Evolutionary conservation across 2,797 vertebrate species (phyloP).

Genomic region (Micropoecilia bifurca): DNA sequence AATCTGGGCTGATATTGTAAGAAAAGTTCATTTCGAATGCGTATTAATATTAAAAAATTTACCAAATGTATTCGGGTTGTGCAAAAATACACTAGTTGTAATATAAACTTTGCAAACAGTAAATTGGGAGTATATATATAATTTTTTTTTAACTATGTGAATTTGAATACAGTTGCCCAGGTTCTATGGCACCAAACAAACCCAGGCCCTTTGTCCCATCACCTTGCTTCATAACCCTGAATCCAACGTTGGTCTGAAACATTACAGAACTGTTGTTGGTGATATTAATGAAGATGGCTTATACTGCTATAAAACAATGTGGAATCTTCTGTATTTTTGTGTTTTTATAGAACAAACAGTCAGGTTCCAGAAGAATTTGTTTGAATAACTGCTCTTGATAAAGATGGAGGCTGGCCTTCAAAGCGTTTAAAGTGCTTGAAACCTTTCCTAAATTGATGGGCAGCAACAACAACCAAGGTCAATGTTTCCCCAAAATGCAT

Average conservation of each 20-base stretch:
- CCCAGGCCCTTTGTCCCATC: not conserved
- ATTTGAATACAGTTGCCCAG: not conserved
- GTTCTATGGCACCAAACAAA: not conserved
- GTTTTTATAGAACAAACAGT: not conserved
- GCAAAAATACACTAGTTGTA: not conserved
- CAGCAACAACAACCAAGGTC: not conserved
- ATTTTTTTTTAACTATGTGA: not conserved
- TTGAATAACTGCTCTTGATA: slow-evolving; percentile 1
- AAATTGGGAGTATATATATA: not conserved
- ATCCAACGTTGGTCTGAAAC: not conserved
- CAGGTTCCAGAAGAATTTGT: not conserved
- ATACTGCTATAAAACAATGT: not conserved
- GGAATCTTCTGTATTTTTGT: not conserved
- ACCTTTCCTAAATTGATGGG: not conserved
- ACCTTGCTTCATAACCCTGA: not conserved
- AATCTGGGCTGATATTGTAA: not conserved
- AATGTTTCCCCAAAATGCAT: not conserved
- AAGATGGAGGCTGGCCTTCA: not conserved
- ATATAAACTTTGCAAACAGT: not conserved
- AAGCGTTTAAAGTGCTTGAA: not conserved
- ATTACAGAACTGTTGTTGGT: not conserved
- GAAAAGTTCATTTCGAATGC: not conserved
- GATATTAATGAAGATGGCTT: not conserved
- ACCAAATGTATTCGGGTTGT: not conserved
- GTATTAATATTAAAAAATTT: not conserved